Conservation (phyloP, 2,797 vertebrate genomes). For the Octomys mimax region DNA sequence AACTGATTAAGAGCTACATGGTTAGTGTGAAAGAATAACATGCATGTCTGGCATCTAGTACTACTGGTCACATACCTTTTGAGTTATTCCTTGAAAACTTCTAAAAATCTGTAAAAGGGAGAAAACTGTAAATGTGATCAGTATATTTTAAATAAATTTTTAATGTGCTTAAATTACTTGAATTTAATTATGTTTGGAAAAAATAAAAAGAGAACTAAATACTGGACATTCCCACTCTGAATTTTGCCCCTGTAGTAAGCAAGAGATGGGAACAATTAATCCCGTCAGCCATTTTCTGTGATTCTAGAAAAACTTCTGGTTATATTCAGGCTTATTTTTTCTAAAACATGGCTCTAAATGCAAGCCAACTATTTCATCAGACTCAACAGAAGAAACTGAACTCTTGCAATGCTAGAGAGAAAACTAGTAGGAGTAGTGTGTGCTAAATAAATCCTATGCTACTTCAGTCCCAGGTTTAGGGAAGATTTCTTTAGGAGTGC, state of each 20-base stretch:
- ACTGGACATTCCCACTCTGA: not conserved
- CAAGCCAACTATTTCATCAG: conserved; percentile 63
- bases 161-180: conserved; percentile 27
- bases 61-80: not conserved
- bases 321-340: conserved; percentile 52
- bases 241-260: not conserved
- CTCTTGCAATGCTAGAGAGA: conserved; percentile 18
- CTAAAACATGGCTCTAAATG: conserved; percentile 37
- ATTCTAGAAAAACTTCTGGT: conserved; percentile 45
- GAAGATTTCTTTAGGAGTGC: not conserved
- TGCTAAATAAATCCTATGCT: not conserved
- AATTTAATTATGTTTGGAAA: conserved; percentile 46
- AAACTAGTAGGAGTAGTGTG: conserved; percentile 11
- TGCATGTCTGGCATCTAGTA: conserved; percentile 26
- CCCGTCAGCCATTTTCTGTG: not conserved
- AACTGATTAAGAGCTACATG: conserved; percentile 13
- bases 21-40: conserved; percentile 31
- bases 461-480: not conserved
- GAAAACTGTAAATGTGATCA: conserved; percentile 33
- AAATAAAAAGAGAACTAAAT: not conserved
- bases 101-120: conserved; percentile 42
- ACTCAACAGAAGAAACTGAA: conserved; percentile 56
- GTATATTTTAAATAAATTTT: not conserved
- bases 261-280: not conserved
- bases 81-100: conserved; percentile 48